A percentile compares a stretch with the other conserved stretches of the same genome.
Evolutionary conservation across 2,888 invertebrate species (phyloP).

Genomic region (Lamellibrachia satsuma): DNA sequence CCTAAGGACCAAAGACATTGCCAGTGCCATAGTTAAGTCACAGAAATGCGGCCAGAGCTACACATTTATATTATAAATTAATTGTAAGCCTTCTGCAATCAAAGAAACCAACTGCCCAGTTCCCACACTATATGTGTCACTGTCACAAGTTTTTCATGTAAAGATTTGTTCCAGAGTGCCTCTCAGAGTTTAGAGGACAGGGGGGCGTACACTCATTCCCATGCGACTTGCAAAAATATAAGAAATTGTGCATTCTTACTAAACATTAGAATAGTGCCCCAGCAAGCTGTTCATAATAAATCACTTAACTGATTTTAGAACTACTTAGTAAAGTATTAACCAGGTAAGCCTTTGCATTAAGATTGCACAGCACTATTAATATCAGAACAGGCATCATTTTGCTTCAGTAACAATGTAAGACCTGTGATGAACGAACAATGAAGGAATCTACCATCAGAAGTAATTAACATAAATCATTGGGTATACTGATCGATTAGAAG

Average conservation of each 20-base stretch:
- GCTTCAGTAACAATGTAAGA: not conserved
- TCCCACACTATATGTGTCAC: not conserved
- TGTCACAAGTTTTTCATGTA: not conserved
- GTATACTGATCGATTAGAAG: not conserved
- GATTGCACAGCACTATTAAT: too few species aligned
- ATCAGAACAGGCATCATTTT: not conserved
- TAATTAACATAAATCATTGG: not conserved
- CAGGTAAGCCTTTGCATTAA: not conserved
- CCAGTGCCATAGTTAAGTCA: too few species aligned
- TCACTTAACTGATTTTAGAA: not conserved
- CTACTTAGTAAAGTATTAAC: not conserved
- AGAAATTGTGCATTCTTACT: not conserved
- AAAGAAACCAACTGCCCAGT: not conserved
- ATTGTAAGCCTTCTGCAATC: not conserved
- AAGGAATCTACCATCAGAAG: not conserved
- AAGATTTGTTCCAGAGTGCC: not conserved
- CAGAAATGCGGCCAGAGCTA: not conserved
- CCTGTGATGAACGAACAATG: not conserved
- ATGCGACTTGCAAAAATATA: not conserved
- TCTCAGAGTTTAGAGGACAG: not conserved
- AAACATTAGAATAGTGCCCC: not conserved
- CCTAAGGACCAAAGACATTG: not conserved
- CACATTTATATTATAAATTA: not conserved
- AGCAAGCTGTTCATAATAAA: not conserved
- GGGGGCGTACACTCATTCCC: not conserved